These are phyloP conservation scores for Microchirus variegatus DNA, from an alignment of 2,797 vertebrate genomes.

Conservation along the genomic window DNA sequence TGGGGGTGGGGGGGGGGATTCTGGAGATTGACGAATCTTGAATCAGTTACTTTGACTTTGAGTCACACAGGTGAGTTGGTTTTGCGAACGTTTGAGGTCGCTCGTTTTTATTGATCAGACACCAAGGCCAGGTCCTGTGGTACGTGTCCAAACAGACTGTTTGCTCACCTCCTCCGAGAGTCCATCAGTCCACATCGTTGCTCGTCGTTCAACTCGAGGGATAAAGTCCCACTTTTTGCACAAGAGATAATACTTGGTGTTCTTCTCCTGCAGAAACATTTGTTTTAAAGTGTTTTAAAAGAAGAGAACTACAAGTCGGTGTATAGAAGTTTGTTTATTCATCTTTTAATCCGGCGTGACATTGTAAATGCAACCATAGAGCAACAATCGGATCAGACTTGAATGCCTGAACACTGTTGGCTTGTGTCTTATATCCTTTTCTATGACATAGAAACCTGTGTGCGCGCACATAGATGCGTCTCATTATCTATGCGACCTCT, in stretches of 20 bases:
- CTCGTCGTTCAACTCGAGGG: conserved; percentile 49
- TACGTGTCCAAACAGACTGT: conserved; percentile 60
- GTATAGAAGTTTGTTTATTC: no score
- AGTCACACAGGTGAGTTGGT: not conserved
- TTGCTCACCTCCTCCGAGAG: conserved; percentile 58
- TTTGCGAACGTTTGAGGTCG: conserved; percentile 19
- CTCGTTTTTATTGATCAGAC: conserved; percentile 54
- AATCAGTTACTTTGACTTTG: conserved; percentile 13
- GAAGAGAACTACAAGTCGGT: not conserved
- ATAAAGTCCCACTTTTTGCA: conserved; percentile 58
- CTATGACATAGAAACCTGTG: conserved; percentile 3
- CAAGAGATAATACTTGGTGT: conserved; percentile 17
- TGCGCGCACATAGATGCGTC: conserved; percentile 20
- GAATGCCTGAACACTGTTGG: not conserved
- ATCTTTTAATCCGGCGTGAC: no score
- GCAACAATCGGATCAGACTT: not conserved
- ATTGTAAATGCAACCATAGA: no score
- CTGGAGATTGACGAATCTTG: not conserved
- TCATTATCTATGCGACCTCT: conserved; percentile 56
- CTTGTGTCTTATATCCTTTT: not conserved
- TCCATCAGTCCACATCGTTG: conserved; percentile 63
- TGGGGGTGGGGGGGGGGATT: no score
- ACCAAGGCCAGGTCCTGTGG: conserved; percentile 67
- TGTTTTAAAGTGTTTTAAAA: not conserved
- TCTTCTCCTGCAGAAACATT: not conserved